These are phyloP conservation scores for Muntiacus muntjak DNA, from an alignment of 2,113 vertebrate species.

Conservation along the genomic window DNA sequence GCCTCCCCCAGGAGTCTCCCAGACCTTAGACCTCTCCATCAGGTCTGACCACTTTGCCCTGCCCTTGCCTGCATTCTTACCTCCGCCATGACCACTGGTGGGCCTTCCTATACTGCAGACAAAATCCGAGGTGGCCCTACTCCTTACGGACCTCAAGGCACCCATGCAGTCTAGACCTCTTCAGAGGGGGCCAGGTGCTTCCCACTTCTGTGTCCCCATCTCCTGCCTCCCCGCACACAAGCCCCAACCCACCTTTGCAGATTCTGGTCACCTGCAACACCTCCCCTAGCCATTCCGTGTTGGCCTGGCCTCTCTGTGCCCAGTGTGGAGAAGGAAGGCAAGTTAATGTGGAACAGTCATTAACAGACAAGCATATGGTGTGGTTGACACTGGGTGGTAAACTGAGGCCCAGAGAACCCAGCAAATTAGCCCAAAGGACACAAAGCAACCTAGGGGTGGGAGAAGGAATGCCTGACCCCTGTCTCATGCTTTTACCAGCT, in stretches of 20 bases:
- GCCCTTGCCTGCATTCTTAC: neutral
- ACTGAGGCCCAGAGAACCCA: neutral
- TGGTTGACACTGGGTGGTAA: neutral
- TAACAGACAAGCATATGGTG: neutral
- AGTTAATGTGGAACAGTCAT: neutral
- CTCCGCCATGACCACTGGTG: neutral
- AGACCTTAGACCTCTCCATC: neutral
- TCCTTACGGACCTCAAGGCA: neutral
- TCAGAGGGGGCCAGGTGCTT: neutral
- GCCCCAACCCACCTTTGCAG: neutral
- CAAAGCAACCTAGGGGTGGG: neutral
- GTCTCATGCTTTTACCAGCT: neutral
- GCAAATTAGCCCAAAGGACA: neutral
- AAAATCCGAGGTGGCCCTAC: neutral
- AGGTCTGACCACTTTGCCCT: neutral
- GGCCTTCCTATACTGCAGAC: neutral
- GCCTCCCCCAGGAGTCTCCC: neutral
- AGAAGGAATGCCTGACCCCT: accelerated
- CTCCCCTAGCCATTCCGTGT: neutral
- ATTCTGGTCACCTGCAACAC: neutral
- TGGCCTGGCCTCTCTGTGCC: neutral
- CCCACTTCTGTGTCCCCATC: neutral
- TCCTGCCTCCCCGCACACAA: accelerated
- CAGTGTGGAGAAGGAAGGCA: neutral
- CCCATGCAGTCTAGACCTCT: neutral